phyloP scores from a whole-genome alignment of 2,888 invertebrate genomes.

The Caenorhabditis sp. region DNA sequence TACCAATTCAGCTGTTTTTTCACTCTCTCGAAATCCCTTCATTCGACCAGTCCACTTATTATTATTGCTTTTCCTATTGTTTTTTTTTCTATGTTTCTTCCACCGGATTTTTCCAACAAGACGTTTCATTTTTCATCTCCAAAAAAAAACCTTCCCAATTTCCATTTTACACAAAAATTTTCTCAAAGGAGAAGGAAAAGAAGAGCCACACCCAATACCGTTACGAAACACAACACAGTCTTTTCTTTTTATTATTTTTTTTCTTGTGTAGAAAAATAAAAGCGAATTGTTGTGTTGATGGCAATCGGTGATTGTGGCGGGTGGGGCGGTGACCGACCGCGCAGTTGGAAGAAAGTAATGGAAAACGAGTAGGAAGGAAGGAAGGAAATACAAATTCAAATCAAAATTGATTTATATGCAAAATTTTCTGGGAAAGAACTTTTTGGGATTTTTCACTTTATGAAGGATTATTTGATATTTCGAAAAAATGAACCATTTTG shows the following conservation, averaged over 20 bases:
- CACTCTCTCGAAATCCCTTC: no score
- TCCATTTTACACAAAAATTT: background rate
- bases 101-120: background rate
- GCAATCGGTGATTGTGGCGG: background rate
- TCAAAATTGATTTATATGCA: background rate
- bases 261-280: background rate
- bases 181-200: background rate
- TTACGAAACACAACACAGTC: background rate
- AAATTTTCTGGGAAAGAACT: background rate
- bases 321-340: background rate
- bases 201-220: slow-evolving; percentile 1
- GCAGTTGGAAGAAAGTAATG: background rate
- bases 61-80: no score
- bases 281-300: background rate
- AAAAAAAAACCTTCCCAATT: background rate
- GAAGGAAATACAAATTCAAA: no score
- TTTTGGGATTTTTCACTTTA: no score
- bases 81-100: background rate
- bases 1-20: no score
- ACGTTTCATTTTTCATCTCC: background rate
- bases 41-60: no score
- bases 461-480: no score
- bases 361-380: no score
- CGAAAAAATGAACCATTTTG: no score
- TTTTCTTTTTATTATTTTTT: background rate